Base-by-base conservation (phyloP, 2,888 invertebrate genomes). In the Plebejus anna region DNA sequence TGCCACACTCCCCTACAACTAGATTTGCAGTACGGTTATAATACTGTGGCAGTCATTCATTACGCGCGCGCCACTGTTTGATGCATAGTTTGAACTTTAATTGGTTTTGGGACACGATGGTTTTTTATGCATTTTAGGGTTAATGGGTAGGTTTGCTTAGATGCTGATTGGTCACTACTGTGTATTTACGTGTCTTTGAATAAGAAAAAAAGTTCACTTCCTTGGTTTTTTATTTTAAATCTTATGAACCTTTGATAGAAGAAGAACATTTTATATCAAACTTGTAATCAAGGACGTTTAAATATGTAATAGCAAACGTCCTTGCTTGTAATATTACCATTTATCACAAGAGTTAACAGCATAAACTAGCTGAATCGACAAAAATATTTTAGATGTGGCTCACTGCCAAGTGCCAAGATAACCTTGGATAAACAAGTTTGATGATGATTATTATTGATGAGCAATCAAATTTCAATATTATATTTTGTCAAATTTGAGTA, bases 11-110 rank as follows among this genome's bases (percentile, higher is more conserved):
- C 93, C 93, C 92, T 90, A 84, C 87, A 87, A 92, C 93, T 92
- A 91, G 90, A 90, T 92, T 92, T 89, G 92, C 91, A 91, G 92
- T 87, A 90, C 91, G 89, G 89, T 92, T 90, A 90, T 92, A 91
- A 93, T 91, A 89, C 88, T 84, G 87, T 83, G 85, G 86, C 83
- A 82, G 80, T 88, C 90, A 91, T 92, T 92, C 90, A 92, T 93
- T 91, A 92, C 87, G 84, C 81, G 82, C 84, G 84, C 86, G 89
- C 92, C 88, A 87, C 92, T 90, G 90, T 91, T 90, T 88, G 87
- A 85, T 86, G 84, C 85, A 84, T 86, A 88, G 86, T 88, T 88
- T 88, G 85, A 83, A 87, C 82, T 88, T 85, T 87, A 86, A 80
- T 81, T 81, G 79, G 76, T 71, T 76, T 76, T 71, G 70, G 76